Evolutionary conservation across 2,113 vertebrate genomes (phyloP).

Genomic region (Ctenomys sociabilis): DNA sequence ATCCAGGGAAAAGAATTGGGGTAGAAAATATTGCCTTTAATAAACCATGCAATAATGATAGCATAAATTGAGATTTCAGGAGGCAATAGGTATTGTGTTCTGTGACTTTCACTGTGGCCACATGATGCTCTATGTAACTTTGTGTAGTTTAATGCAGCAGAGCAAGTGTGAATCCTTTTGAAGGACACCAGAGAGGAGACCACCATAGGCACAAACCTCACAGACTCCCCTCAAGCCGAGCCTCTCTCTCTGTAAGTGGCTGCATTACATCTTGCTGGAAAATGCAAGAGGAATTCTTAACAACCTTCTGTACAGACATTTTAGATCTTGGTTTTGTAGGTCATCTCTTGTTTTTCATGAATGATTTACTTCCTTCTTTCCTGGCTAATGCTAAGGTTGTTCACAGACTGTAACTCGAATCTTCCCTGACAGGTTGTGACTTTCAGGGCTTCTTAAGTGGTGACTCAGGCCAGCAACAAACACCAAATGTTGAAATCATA

Average conservation of each 20-base stretch:
- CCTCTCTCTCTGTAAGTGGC: slow-evolving; percentile 12
- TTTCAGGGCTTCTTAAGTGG: slow-evolving; percentile 52
- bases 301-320: not conserved
- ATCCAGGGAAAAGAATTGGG: not conserved
- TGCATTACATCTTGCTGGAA: not conserved
- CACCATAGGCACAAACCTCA: not conserved
- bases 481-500: slow-evolving; percentile 33
- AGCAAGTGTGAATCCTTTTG: not conserved
- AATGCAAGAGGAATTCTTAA: not conserved
- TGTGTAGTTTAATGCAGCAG: not conserved
- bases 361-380: slow-evolving; percentile 49
- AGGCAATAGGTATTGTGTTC: not conserved
- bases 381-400: slow-evolving; percentile 42
- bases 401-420: slow-evolving; percentile 30
- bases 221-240: not conserved
- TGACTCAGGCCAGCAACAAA: slow-evolving; percentile 22
- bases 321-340: slow-evolving; percentile 48
- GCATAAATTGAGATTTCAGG: not conserved
- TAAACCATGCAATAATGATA: not conserved
- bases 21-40: not conserved
- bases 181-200: not conserved
- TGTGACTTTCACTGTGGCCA: not conserved
- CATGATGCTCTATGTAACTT: not conserved
- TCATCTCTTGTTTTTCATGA: slow-evolving; percentile 59
- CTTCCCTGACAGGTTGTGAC: slow-evolving; percentile 50